Evolutionary conservation across 2,113 vertebrate species (phyloP).

Genomic region (Thamnaconus septentrionalis): DNA sequence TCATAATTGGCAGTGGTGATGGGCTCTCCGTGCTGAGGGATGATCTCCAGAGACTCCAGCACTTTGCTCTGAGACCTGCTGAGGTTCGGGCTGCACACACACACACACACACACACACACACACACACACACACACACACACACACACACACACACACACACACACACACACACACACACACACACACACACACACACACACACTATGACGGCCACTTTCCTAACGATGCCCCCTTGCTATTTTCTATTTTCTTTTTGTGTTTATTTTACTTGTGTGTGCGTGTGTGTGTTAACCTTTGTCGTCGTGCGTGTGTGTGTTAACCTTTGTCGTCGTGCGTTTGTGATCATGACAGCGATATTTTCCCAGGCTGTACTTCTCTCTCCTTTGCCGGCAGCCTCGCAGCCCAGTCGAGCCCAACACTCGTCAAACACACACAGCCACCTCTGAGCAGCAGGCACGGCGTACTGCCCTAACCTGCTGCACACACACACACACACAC

Average conservation of each 20-base stretch:
- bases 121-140: too few species aligned
- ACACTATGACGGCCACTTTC: too few species aligned
- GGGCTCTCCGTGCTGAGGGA: constrained; percentile 85
- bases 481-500: constrained; percentile 38
- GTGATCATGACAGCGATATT: constrained; percentile 91
- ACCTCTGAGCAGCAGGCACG: constrained; percentile 86
- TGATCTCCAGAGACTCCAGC: constrained; percentile 92
- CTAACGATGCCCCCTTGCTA: too few species aligned
- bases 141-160: too few species aligned
- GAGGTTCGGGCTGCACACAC: constrained; percentile 67
- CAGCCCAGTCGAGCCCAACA: constrained; percentile 93
- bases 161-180: neutral
- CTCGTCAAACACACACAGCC: constrained; percentile 91
- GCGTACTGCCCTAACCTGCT: constrained; percentile 82
- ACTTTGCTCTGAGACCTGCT: constrained; percentile 89
- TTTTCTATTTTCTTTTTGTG: neutral
- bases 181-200: neutral
- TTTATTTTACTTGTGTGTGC: neutral
- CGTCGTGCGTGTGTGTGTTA: constrained; percentile 59
- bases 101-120: constrained; percentile 19
- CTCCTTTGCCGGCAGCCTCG: constrained; percentile 78
- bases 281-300: constrained; percentile 76
- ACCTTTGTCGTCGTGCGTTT: constrained; percentile 85
- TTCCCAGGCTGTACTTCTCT: constrained; percentile 88
- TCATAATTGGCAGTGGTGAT: constrained; percentile 88